A percentile compares a stretch with the other conserved stretches of the same genome.
Evolutionary conservation across 2,113 vertebrate genomes (phyloP).

Genomic region (Vicugna pacos): DNA sequence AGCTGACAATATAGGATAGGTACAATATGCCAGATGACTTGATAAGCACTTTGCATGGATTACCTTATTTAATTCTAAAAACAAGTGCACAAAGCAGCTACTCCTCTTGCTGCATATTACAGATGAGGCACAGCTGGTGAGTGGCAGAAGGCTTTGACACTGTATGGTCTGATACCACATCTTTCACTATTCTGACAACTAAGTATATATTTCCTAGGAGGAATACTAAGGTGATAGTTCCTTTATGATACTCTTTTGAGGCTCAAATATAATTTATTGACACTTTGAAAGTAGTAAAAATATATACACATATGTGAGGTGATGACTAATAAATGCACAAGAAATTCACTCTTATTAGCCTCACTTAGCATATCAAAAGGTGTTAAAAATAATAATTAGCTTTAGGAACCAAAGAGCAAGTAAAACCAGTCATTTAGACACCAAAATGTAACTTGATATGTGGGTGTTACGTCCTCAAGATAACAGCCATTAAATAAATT

Average conservation of each 20-base stretch:
- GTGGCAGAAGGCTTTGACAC: not conserved
- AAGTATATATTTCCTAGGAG: not conserved
- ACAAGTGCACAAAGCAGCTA: not conserved
- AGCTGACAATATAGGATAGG: not conserved
- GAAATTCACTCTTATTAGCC: not conserved
- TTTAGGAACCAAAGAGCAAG: slow-evolving; percentile 37
- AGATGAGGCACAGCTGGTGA: not conserved
- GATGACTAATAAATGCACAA: slow-evolving; percentile 52
- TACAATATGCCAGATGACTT: not conserved
- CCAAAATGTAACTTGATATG: slow-evolving; percentile 37
- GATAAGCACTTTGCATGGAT: not conserved
- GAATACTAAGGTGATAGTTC: not conserved
- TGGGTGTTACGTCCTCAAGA: not conserved
- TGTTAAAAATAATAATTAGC: slow-evolving; percentile 73
- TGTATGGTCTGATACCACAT: not conserved
- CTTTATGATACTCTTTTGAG: slow-evolving; percentile 1
- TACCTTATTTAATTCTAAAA: not conserved
- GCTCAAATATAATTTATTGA: slow-evolving; percentile 55
- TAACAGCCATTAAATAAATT: slow-evolving; percentile 30
- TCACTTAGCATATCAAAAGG: slow-evolving; percentile 61
- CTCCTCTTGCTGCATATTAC: not conserved
- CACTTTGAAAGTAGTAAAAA: slow-evolving; percentile 43
- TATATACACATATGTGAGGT: not conserved
- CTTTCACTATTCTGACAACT: not conserved
- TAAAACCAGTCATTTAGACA: slow-evolving; percentile 59